Evolutionary conservation across 2,888 invertebrate species (phyloP), one percentile per base, ranked within the genome.

Genomic region (Nasonia oneida): DNA sequence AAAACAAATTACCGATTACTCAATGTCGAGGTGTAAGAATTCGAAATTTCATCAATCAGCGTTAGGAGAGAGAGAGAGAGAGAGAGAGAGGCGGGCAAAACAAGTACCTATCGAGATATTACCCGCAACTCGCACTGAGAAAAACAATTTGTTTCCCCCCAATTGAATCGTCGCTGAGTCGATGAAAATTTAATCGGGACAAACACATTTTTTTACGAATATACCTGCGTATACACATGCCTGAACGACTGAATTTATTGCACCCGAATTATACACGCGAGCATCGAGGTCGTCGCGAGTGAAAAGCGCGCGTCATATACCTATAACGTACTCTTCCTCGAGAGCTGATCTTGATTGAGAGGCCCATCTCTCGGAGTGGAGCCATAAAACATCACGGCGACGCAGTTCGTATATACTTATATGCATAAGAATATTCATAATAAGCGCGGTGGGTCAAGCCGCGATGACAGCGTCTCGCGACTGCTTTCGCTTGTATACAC

Each of bases 331-430:
- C 50, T 67, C 67, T 67, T 82, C 75, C 70, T 57, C n/a, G 47
- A 61, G 64, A 75, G 50, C 18, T 77, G 29, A 77, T 77, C 70
- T 83, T 77, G 83, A 83, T 77, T 29, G 71, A 83, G 83, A 29
- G 82, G 33, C 10, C 18, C 50, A 67, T 67, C 67, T 67, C 29
- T 23, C 57, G 2, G 67, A 67, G 67, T 67, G 67, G 67, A 67
- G 14, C 29, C 67, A 29, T 29, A 67, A 67, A 33, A 67, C 33
- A 67, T 23, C n/a, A 10, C 6, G 57, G n/a, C 67, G 67, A 67
- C 23, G 29, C 29, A 67, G 67, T 67, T 33, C 37, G 37, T 67
- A 33, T 23, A 29, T 29, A 29, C 29, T 29, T 1, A 29, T 29
- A 29, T 29, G 29, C 29, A 29, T 29, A 57, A 18, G 67, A 29